These are phyloP conservation scores for Atta colombica DNA, from an alignment of 1,140 invertebrate genomes.

Conservation along the genomic window DNA sequence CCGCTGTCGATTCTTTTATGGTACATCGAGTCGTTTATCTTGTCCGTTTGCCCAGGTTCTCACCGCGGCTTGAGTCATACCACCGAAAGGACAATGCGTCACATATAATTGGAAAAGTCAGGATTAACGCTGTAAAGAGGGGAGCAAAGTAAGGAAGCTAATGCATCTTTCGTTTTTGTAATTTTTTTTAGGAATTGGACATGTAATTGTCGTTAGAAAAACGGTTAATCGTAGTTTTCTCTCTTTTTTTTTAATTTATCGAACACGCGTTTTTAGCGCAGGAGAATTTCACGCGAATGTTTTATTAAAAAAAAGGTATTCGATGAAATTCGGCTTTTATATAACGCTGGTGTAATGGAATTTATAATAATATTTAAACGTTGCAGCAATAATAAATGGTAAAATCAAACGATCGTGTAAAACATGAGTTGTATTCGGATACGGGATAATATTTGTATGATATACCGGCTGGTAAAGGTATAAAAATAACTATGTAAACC, in stretches of 20 bases:
- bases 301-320: slow-evolving; percentile 44
- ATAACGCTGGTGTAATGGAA: slow-evolving; percentile 31
- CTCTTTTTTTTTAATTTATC: neutral
- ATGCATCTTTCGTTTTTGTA: neutral
- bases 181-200: neutral
- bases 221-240: neutral
- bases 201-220: neutral
- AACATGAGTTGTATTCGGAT: neutral
- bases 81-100: slow-evolving; percentile 39
- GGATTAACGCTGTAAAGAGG: slow-evolving; percentile 55
- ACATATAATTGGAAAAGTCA: slow-evolving; percentile 60
- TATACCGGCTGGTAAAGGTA: slow-evolving; percentile 26
- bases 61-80: slow-evolving; percentile 55
- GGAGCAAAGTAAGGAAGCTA: neutral
- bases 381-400: slow-evolving; percentile 40
- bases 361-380: slow-evolving; percentile 56
- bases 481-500: neutral
- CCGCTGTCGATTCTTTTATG: slow-evolving; percentile 62
- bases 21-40: slow-evolving; percentile 65
- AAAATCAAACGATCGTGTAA: slow-evolving; percentile 35
- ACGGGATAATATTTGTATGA: slow-evolving; percentile 35
- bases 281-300: slow-evolving; percentile 17
- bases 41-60: slow-evolving; percentile 52
- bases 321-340: slow-evolving; percentile 42
- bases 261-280: neutral